Base-by-base conservation (phyloP, 2,888 invertebrate species). In the Hypomecis punctinalis region DNA sequence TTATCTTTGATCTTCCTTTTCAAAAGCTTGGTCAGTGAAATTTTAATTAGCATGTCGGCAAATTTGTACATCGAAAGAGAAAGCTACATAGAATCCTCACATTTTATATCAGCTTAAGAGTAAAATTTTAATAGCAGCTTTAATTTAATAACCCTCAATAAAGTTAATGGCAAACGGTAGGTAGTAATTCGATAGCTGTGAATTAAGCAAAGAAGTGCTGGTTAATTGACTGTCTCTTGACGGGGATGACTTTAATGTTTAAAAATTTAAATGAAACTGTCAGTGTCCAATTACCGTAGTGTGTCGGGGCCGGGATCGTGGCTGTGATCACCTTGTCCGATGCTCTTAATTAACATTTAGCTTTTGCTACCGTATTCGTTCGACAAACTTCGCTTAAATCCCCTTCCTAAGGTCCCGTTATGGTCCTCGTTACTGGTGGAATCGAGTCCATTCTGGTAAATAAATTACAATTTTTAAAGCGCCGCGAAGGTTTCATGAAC, bases 291-390 rank as follows among this genome's bases (percentile, higher is more conserved):
- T 90, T 89, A 90, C 82, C 65, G 59, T 57, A 76, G 66, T 67
- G 63, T 64, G 65, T 59, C 55, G 67, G 66, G 73, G 75, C 65
- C 60, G 61, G 74, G 74, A 79, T 80, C 81, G 79, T 78, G 79
- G 78, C 78, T 76, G 77, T 79, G 89, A 90, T 90, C 89, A 83
- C 84, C 84, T 83, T 76, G 64, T 69, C 75, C 80, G 89, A 88
- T 89, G 87, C 77, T 85, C 84, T 89, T 89, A 91, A 91, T 91
- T 91, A 91, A 88, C 85, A 85, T 90, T 88, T 82, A 85, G 79
- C 81, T 85, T 81, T 80, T 79, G 86, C 88, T 89, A 86, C 88
- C 82, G 87, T 87, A 85, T 86, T 83, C 80, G 77, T 74, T 76
- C 72, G 33, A 61, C 65, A 78, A 66, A 69, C 78, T 75, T 77